Percentiles rank a stretch among this genome's conserved stretches.
Evolutionary conservation across 2,888 invertebrate species (phyloP).

Genomic region (Yponomeuta cagnagella): DNA sequence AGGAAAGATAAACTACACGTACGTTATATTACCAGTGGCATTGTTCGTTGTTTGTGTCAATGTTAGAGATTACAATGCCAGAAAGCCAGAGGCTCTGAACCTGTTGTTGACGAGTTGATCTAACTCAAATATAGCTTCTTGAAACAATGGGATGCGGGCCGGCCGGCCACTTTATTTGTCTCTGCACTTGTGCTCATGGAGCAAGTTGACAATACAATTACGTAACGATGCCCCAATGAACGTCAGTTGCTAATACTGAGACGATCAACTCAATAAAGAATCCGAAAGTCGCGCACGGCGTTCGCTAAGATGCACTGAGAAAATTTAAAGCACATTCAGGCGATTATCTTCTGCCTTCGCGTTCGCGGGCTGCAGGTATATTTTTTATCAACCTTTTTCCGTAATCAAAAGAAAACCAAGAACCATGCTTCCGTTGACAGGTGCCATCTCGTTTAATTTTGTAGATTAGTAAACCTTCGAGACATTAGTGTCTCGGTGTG

Average conservation of each 20-base stretch:
- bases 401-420: neutral
- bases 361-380: slow-evolving; percentile 18
- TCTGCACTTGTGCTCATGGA: slow-evolving; percentile 34
- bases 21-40: neutral
- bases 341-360: slow-evolving; percentile 22
- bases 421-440: too few species aligned
- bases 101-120: neutral
- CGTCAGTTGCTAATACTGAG: neutral
- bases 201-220: slow-evolving; percentile 48
- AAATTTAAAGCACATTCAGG: slow-evolving; percentile 19
- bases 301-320: slow-evolving; percentile 17
- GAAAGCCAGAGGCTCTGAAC: too few species aligned
- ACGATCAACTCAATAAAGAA: slow-evolving; percentile 2
- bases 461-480: neutral
- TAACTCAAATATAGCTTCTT: slow-evolving; percentile 5
- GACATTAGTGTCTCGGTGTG: neutral
- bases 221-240: slow-evolving; percentile 37
- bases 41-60: neutral
- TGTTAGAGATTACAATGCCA: neutral
- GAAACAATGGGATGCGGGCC: slow-evolving; percentile 59
- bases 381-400: neutral
- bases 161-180: slow-evolving; percentile 34
- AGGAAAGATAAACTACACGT: slow-evolving; percentile 5
- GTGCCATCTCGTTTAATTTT: neutral
- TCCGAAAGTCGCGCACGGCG: slow-evolving; percentile 10